phyloP scores from a whole-genome alignment of 2,797 vertebrate species.

The Eupleurogrammus muticus region DNA sequence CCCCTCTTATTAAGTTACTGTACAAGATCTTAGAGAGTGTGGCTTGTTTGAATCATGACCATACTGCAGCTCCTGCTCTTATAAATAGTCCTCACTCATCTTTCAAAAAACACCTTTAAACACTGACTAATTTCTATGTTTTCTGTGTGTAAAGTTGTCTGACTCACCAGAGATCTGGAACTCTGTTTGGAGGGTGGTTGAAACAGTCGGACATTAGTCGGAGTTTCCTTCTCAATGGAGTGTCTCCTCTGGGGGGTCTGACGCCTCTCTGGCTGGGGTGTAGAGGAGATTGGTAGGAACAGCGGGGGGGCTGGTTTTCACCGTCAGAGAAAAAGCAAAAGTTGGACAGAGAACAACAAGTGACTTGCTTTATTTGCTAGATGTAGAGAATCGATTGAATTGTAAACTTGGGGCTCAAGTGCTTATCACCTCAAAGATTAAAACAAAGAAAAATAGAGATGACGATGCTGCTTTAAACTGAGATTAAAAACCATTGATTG shows the following conservation, averaged over 20 bases:
- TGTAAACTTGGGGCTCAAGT: slow-evolving; percentile 1
- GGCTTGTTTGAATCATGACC: neutral
- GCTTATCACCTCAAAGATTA: slow-evolving; percentile 3
- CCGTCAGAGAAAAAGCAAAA: neutral
- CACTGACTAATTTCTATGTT: too few relatives aligned
- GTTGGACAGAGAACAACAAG: neutral
- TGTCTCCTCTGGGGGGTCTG: slow-evolving; percentile 93
- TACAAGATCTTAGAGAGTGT: neutral
- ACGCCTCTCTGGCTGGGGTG: slow-evolving; percentile 95
- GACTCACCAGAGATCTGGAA: slow-evolving; percentile 95
- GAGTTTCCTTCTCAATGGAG: slow-evolving; percentile 98
- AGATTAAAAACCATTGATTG: slow-evolving; percentile 27
- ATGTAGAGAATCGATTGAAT: neutral
- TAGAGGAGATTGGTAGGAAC: slow-evolving; percentile 98
- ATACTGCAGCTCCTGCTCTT: neutral
- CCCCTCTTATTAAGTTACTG: slow-evolving; percentile 18
- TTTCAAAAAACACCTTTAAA: too few relatives aligned
- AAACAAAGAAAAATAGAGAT: neutral
- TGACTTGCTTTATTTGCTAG: neutral
- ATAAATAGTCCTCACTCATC: too few relatives aligned
- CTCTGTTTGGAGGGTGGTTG: slow-evolving; percentile 90
- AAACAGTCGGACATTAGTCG: slow-evolving; percentile 94
- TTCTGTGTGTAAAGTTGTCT: neutral
- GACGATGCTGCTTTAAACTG: neutral
- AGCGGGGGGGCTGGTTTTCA: slow-evolving; percentile 88